Evolutionary conservation across 2,113 vertebrate genomes (phyloP).

Genomic region (Pseudopodoces humilis): DNA sequence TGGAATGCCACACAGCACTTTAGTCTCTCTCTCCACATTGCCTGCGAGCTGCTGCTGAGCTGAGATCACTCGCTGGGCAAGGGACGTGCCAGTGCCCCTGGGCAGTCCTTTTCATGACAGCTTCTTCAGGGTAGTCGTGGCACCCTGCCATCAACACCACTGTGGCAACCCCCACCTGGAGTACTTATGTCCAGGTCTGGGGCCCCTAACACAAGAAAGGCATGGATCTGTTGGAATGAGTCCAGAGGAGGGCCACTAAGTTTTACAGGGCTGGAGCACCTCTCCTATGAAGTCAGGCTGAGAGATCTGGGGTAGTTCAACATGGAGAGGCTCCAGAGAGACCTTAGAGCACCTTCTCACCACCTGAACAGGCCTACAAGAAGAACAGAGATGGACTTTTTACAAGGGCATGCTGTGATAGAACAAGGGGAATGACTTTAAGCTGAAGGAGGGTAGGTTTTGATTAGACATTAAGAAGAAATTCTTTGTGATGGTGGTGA

Average conservation of each 20-base stretch:
- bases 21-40: no score
- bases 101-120: no score
- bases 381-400: neutral
- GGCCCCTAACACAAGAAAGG: neutral
- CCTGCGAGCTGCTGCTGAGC: no score
- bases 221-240: neutral
- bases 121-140: no score
- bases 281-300: neutral
- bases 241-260: neutral
- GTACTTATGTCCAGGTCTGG: neutral
- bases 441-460: neutral
- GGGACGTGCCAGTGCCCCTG: no score
- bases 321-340: neutral
- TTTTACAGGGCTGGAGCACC: neutral
- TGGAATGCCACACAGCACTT: no score
- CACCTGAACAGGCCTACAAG: neutral
- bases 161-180: neutral
- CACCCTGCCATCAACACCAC: no score
- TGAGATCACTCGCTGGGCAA: no score
- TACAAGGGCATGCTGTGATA: neutral
- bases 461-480: neutral
- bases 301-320: neutral
- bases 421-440: neutral
- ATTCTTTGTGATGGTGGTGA: neutral
- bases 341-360: neutral